Evolutionary conservation across 2,888 invertebrate species (phyloP), one percentile per base, ranked within the genome.

Genomic region (Ectemnius lituratus): DNA sequence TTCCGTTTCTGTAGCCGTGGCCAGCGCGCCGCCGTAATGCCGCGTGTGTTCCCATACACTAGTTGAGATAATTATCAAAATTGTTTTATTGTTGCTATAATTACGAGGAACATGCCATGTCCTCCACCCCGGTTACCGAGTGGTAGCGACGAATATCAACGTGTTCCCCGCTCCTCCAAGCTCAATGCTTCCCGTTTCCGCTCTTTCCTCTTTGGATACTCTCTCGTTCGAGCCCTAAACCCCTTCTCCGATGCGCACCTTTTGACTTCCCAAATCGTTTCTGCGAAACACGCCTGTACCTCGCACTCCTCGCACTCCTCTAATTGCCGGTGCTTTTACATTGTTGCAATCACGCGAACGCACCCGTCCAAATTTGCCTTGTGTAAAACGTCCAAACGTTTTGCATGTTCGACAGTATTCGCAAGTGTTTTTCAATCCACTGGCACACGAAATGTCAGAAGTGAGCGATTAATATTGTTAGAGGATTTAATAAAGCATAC

Each of bases 21-120:
- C 37, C 8, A 37, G 11, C 37, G 37, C 37, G 82, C 79, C 82
- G 84, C 84, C 79, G 84, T 88, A 89, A 89, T 88, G 85, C 82
- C 87, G 52, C 52, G 88, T 86, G 87, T 89, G 88, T 90, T 90
- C 89, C 89, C 90, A 90, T 89, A 90, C 89, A 88, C 88, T 90
- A 89, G 88, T 89, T 87, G 87, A 89, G 88, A 90, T 90, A 90
- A 90, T 90, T 90, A 88, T 88, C 88, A 89, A 90, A 90, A 89
- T 90, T 90, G 90, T 90, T 90, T 90, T 89, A 90, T 90, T 90
- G 90, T 90, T 88, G 88, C 82, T 89, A 89, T 90, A 90, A 90
- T 90, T 90, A 89, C 89, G 85, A 83, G 86, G 89, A 87, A 89
- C 89, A 90, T 88, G 89, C 89, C 83, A 89, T 88, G 84, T 84